Evolutionary conservation across 2,113 vertebrate genomes (phyloP).

Genomic region (Ameiurus melas): DNA sequence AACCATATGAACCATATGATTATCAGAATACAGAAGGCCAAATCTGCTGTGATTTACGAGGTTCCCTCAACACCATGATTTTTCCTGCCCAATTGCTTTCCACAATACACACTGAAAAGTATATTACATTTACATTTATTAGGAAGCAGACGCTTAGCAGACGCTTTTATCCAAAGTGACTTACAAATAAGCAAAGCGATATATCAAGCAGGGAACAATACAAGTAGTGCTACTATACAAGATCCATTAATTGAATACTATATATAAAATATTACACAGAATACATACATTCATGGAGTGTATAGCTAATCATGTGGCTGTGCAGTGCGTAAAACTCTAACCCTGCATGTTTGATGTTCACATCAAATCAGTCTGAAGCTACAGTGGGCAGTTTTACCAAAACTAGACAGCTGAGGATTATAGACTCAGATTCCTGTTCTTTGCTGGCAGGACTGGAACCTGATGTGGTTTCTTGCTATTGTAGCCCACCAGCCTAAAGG

Average conservation of each 20-base stretch:
- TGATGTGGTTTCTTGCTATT: too few relatives aligned
- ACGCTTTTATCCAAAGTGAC: too few relatives aligned
- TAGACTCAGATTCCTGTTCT: neutral
- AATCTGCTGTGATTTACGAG: neutral
- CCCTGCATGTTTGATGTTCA: neutral
- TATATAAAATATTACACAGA: neutral
- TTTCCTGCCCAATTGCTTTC: neutral
- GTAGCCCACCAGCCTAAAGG: neutral
- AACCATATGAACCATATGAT: constrained; percentile 54
- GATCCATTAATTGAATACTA: too few relatives aligned
- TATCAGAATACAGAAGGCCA: neutral
- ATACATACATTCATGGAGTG: neutral
- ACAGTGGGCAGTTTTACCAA: too few relatives aligned
- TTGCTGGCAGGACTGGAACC: neutral
- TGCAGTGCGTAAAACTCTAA: too few relatives aligned
- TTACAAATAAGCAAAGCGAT: too few relatives aligned
- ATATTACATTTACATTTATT: too few relatives aligned
- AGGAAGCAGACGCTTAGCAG: too few relatives aligned
- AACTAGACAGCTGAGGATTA: too few relatives aligned
- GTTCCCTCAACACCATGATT: neutral
- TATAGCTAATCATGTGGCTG: too few relatives aligned
- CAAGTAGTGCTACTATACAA: too few relatives aligned
- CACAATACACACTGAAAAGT: neutral
- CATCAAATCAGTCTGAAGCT: neutral
- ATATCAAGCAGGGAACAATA: too few relatives aligned